Conservation (phyloP, 2,797 vertebrate genomes). For the Typhlichthys eigenmanni region DNA sequence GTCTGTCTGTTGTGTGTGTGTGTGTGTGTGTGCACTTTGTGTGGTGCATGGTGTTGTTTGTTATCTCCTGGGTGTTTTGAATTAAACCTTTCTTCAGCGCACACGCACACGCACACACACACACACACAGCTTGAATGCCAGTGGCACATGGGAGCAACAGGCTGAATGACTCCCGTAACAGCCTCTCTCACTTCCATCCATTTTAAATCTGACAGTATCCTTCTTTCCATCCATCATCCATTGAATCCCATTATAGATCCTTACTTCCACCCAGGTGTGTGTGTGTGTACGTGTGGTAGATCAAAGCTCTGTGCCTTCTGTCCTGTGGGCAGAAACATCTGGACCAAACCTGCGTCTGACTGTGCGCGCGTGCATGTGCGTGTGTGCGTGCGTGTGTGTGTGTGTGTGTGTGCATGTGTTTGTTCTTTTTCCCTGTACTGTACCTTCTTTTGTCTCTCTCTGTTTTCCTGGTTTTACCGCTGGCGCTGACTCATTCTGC, state of each 20-base stretch:
- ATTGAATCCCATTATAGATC: slow-evolving; percentile 8
- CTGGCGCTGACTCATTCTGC: background rate
- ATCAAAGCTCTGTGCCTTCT: slow-evolving; percentile 64
- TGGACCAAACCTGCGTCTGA: slow-evolving; percentile 44
- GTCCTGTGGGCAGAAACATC: slow-evolving; percentile 59
- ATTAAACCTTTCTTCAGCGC: slow-evolving; percentile 23
- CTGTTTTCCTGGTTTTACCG: too few species aligned
- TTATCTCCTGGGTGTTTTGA: slow-evolving; percentile 36
- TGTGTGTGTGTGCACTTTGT: slow-evolving; percentile 6
- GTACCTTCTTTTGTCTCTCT: too few species aligned
- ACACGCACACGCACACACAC: slow-evolving; percentile 3
- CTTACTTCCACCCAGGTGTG: background rate
- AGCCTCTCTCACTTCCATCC: background rate
- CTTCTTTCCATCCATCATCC: background rate
- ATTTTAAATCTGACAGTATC: too few species aligned
- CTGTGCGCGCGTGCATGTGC: slow-evolving; percentile 15
- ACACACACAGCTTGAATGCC: background rate
- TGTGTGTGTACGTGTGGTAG: slow-evolving; percentile 21
- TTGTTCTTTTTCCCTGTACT: background rate
- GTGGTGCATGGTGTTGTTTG: slow-evolving; percentile 1
- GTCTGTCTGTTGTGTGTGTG: slow-evolving; percentile 7
- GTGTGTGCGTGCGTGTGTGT: slow-evolving; percentile 17
- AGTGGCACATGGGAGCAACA: background rate
- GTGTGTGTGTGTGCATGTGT: background rate
- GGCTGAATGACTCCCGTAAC: background rate